phyloP scores from a whole-genome alignment of 2,888 invertebrate species.

The Rhagonycha fulva region DNA sequence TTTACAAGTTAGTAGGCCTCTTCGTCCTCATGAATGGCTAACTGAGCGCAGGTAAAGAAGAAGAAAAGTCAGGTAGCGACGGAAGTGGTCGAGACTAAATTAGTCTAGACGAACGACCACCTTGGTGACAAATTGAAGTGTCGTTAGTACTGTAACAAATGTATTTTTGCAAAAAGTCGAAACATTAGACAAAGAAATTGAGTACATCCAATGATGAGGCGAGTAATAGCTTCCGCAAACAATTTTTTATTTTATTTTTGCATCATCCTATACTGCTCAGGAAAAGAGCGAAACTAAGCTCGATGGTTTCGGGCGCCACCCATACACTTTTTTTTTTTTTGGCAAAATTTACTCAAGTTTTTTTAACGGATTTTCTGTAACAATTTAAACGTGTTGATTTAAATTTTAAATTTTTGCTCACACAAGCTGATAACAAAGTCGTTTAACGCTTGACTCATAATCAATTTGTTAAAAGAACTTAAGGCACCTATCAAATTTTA shows the following conservation, averaged over 20 bases:
- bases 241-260: neutral
- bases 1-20: neutral
- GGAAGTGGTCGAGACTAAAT: conserved; percentile 24
- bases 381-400: neutral
- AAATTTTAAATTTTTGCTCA: neutral
- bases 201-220: neutral
- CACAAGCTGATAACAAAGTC: neutral
- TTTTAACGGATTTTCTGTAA: too few relatives aligned
- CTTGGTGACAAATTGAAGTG: conserved; percentile 26
- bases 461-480: neutral
- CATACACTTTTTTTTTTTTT: neutral
- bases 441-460: neutral
- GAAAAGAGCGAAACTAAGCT: neutral
- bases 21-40: neutral
- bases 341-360: too few relatives aligned
- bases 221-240: neutral
- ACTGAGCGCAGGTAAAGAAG: conserved; percentile 10
- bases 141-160: conserved; percentile 16
- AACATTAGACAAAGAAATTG: conserved; percentile 3
- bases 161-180: conserved; percentile 8
- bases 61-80: conserved; percentile 26
- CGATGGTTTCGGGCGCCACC: too few relatives aligned
- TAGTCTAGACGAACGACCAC: conserved; percentile 25
- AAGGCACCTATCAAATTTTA: neutral
- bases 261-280: neutral